Conservation (phyloP, 2,888 invertebrate species). For the Protophormia terraenovae region DNA sequence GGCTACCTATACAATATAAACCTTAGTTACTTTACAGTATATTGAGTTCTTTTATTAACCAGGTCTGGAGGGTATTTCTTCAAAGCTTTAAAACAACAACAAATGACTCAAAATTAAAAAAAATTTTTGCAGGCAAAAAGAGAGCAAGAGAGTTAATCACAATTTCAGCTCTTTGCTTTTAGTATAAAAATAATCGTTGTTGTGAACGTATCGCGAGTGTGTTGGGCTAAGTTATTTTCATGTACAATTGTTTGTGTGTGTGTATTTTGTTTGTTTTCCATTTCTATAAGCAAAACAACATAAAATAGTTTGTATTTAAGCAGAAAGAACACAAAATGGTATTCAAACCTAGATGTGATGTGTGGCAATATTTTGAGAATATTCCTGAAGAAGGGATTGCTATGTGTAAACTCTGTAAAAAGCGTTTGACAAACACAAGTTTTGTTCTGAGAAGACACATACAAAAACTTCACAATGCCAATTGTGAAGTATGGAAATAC, state of each 20-base stretch:
- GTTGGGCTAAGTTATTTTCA: no score
- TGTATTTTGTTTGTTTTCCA: no score
- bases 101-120: background rate
- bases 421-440: constrained; percentile 12
- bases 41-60: no score
- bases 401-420: constrained; percentile 23
- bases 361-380: background rate
- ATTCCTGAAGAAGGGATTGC: background rate
- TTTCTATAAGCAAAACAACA: no score
- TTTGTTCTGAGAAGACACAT: constrained; percentile 23
- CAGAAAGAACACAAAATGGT: no score
- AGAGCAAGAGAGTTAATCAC: background rate
- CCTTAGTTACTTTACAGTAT: no score
- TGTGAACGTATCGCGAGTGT: background rate
- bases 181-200: background rate
- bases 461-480: background rate
- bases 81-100: background rate
- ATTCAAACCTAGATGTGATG: background rate
- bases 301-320: no score
- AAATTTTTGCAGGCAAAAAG: background rate
- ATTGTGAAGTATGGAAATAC: constrained; percentile 28
- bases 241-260: background rate
- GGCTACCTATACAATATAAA: no score
- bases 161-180: background rate
- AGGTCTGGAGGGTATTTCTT: no score